Conservation (phyloP, 23 tunicate genomes). For the Styela plicata region DNA sequence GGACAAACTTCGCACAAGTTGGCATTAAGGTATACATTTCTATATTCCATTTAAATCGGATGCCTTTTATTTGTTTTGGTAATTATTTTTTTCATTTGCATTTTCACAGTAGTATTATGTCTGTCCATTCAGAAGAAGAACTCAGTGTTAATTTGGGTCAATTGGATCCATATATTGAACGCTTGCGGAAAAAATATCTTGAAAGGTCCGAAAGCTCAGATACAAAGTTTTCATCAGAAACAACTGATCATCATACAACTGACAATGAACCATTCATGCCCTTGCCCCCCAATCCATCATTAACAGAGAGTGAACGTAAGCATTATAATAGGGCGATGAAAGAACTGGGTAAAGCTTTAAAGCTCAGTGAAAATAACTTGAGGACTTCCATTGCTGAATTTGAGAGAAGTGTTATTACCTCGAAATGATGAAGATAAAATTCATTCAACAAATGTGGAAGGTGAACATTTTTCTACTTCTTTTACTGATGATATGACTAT, state of each 20-base stretch:
- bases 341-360: constrained; percentile 47
- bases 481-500: not conserved
- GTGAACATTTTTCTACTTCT: not conserved
- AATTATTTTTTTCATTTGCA: too few relatives aligned
- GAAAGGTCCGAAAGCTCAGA: not conserved
- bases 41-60: too few relatives aligned
- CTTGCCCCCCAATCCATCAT: constrained; percentile 35
- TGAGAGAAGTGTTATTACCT: not conserved
- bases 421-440: not conserved
- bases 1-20: too few relatives aligned
- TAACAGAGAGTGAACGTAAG: constrained; percentile 63
- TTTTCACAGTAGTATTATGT: too few relatives aligned
- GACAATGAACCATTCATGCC: not conserved
- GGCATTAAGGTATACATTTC: too few relatives aligned
- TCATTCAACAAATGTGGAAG: not conserved
- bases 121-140: not conserved
- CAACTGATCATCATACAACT: not conserved
- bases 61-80: too few relatives aligned
- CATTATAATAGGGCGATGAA: constrained; percentile 78
- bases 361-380: constrained; percentile 16
- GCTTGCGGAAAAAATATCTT: not conserved
- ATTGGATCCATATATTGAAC: not conserved
- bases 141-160: not conserved
- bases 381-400: not conserved
- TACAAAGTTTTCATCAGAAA: not conserved